Evolutionary conservation across 2,113 vertebrate genomes (phyloP).

Genomic region (Callionymus lyra): DNA sequence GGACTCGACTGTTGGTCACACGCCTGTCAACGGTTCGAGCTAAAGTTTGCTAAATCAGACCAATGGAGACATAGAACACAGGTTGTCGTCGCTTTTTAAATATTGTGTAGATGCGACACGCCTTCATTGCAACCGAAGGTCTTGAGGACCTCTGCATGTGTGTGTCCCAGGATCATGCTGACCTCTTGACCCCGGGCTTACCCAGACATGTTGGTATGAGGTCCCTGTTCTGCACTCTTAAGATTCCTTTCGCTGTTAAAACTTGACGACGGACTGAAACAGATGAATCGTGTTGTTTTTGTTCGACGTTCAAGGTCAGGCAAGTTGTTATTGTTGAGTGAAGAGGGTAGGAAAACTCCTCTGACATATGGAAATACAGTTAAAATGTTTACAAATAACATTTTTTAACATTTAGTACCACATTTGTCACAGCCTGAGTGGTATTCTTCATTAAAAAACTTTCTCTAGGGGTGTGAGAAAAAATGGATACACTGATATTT

Average conservation of each 20-base stretch:
- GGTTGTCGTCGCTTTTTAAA: background rate
- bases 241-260: conserved; percentile 7
- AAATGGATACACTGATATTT: conserved; percentile 11
- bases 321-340: background rate
- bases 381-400: too few relatives aligned
- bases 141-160: too few relatives aligned
- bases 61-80: conserved; percentile 5
- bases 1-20: conserved; percentile 24
- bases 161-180: conserved; percentile 3
- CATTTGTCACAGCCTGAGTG: too few relatives aligned
- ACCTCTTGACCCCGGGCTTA: conserved; percentile 19
- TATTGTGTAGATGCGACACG: background rate
- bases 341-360: background rate
- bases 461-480: conserved; percentile 11
- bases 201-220: conserved; percentile 13
- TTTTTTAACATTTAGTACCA: too few relatives aligned
- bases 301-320: background rate
- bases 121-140: conserved; percentile 5
- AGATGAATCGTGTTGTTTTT: too few relatives aligned
- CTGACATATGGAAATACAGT: too few relatives aligned
- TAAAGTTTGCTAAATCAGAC: conserved; percentile 9
- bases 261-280: background rate
- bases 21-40: too few relatives aligned
- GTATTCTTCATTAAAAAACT: too few relatives aligned
- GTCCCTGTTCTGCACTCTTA: conserved; percentile 3